Conservation (phyloP, 2,113 vertebrate genomes). For the Elaphurus davidianus region DNA sequence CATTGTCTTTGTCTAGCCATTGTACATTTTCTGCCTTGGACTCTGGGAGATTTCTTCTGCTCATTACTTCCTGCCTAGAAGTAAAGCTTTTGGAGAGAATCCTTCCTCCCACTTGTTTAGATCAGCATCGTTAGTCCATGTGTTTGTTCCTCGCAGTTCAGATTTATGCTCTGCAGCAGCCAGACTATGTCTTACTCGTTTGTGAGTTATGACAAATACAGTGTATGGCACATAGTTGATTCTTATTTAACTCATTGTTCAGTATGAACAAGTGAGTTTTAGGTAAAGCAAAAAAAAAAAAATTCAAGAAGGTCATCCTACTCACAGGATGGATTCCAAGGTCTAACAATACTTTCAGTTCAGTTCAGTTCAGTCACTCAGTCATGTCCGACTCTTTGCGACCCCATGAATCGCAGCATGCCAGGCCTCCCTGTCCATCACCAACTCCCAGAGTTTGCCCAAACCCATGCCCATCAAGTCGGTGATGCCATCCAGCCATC, state of each 20-base stretch:
- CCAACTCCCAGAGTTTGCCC: no score
- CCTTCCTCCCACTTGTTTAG: background rate
- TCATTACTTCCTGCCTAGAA: background rate
- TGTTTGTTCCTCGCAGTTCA: background rate
- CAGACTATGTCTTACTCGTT: background rate
- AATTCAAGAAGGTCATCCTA: background rate
- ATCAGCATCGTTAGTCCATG: background rate
- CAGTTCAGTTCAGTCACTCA: no score
- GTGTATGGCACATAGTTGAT: background rate
- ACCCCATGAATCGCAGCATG: no score
- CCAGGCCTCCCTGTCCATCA: no score
- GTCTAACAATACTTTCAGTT: background rate
- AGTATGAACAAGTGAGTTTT: background rate
- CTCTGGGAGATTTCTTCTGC: background rate
- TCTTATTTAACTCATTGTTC: background rate
- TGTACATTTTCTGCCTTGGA: background rate
- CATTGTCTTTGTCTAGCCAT: background rate
- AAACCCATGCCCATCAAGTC: no score
- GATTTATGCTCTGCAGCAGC: background rate
- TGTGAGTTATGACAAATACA: background rate
- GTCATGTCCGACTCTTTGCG: no score
- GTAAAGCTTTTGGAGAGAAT: background rate
- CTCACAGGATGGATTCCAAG: background rate
- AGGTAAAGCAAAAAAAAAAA: conserved; percentile 3
- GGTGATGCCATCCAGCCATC: no score